Conservation (phyloP, 2,113 vertebrate genomes). For the Eptesicus fuscus region DNA sequence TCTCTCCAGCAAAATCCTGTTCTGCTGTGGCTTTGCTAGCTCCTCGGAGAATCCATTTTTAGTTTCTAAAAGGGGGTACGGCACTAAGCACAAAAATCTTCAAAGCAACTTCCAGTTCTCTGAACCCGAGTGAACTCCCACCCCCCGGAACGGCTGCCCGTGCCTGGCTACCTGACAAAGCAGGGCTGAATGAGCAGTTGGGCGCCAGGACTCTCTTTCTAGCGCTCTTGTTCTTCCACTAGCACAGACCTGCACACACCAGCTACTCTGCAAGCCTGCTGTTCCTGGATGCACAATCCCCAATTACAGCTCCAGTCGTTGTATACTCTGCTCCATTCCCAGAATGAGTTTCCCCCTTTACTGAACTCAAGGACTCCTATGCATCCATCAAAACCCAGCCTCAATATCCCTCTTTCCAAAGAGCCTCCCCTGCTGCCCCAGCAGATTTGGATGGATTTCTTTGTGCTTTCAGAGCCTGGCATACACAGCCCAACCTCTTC, state of each 20-base stretch:
- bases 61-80: background rate
- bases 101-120: background rate
- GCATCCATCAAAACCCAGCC: background rate
- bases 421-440: background rate
- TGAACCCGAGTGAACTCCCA: slow-evolving; percentile 7
- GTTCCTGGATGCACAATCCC: background rate
- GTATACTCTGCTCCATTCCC: background rate
- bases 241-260: too few species aligned
- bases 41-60: slow-evolving; percentile 25
- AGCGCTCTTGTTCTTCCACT: background rate
- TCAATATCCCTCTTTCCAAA: background rate
- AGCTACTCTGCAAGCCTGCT: background rate
- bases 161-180: background rate
- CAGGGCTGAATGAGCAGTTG: background rate
- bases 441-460: background rate
- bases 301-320: background rate
- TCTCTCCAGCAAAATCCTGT: background rate
- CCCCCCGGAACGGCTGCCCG: background rate
- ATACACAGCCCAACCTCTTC: background rate
- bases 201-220: rapidly evolving
- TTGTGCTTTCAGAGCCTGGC: background rate
- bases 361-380: background rate
- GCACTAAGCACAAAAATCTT: background rate
- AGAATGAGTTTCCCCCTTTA: background rate
- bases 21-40: slow-evolving; percentile 5